Percentiles rank a stretch among this genome's conserved stretches.
phyloP scores from a whole-genome alignment of 2,113 vertebrate genomes.

The Eurypyga helias region DNA sequence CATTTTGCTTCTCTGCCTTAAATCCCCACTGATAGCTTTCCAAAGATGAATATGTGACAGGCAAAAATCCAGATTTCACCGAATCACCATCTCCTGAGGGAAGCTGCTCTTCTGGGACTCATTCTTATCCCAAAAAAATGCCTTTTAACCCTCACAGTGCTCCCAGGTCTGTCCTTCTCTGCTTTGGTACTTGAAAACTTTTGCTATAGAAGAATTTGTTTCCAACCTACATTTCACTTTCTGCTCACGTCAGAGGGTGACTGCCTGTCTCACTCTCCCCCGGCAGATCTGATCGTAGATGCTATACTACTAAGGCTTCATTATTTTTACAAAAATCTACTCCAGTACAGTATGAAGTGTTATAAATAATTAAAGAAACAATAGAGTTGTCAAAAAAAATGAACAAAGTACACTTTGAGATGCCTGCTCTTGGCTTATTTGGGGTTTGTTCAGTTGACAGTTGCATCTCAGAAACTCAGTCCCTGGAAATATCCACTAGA shows the following conservation, averaged over 20 bases:
- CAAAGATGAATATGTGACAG: not conserved
- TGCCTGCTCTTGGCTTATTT: slow-evolving; percentile 44
- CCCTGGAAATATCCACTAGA: slow-evolving; percentile 9
- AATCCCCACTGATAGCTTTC: accelerated
- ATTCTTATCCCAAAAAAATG: not conserved
- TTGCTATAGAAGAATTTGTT: not conserved
- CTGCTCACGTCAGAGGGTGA: not conserved
- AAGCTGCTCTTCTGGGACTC: not conserved
- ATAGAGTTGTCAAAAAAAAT: slow-evolving; percentile 69
- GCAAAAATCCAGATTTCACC: not conserved
- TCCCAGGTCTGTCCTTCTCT: not conserved
- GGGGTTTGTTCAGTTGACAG: slow-evolving; percentile 40
- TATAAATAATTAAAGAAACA: slow-evolving; percentile 72
- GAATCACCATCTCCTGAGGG: not conserved
- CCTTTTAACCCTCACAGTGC: not conserved
- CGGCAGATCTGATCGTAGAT: slow-evolving; percentile 38
- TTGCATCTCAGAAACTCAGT: not conserved
- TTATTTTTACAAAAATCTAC: slow-evolving; percentile 71
- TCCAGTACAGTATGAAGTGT: slow-evolving; percentile 52
- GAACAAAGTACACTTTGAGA: slow-evolving; percentile 64
- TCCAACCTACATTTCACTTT: slow-evolving; percentile 41
- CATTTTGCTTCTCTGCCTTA: not conserved
- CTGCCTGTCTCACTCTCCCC: not conserved
- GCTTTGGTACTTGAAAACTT: not conserved
- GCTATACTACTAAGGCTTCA: slow-evolving; percentile 55